These are phyloP conservation scores for Leptopilina syphax DNA, from an alignment of 2,888 invertebrate species.

Conservation along the genomic window DNA sequence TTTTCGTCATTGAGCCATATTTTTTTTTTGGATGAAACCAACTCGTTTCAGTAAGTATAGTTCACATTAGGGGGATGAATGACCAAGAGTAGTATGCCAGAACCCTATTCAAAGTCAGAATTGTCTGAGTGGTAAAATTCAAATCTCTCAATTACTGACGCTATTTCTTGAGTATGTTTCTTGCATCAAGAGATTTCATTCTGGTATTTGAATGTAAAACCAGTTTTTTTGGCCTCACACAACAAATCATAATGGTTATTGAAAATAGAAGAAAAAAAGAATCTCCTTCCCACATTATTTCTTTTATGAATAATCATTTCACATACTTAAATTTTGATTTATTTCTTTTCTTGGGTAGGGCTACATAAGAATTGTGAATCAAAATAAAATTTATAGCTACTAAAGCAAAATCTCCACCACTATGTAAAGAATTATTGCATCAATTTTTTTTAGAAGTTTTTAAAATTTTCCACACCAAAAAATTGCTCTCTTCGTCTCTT, in stretches of 20 bases:
- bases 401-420: no score
- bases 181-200: background rate
- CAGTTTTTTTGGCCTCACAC: background rate
- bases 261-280: background rate
- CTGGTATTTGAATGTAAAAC: background rate
- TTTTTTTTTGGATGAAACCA: constrained; percentile 2
- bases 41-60: background rate
- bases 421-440: no score
- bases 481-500: no score
- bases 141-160: constrained; percentile 64
- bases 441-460: no score
- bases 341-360: no score
- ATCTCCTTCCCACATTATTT: no score
- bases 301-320: no score
- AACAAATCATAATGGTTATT: background rate
- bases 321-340: no score
- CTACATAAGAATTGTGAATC: no score
- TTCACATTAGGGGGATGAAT: constrained; percentile 31
- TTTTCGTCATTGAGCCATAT: background rate
- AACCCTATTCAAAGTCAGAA: constrained; percentile 46
- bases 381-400: no score
- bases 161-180: constrained; percentile 50
- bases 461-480: no score
- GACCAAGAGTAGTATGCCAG: constrained; percentile 20
- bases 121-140: constrained; percentile 56